A percentile compares a stretch with the other conserved stretches of the same genome.
phyloP scores from a whole-genome alignment of 2,797 vertebrate genomes.

The Coendou prehensilis region DNA sequence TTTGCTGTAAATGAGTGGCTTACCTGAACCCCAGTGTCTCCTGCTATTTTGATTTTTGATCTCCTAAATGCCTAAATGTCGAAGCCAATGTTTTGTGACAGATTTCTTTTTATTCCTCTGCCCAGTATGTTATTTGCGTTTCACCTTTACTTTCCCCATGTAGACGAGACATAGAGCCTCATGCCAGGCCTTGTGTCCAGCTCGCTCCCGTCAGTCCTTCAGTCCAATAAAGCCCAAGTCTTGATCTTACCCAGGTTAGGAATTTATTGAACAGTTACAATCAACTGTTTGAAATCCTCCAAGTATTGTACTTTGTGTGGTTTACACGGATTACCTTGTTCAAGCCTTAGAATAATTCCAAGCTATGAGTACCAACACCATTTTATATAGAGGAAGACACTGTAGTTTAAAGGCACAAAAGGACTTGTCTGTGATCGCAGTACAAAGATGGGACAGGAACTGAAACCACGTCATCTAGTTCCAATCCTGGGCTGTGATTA shows the following conservation, averaged over 20 bases:
- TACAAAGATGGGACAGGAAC: neutral
- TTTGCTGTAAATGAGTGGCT: neutral
- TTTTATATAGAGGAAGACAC: constrained; percentile 58
- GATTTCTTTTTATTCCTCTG: neutral
- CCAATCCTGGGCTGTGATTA: neutral
- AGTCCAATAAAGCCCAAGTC: neutral
- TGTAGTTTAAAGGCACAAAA: neutral
- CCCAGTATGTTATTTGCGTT: neutral
- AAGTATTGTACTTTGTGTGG: neutral
- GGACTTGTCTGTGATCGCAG: neutral
- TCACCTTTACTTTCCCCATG: neutral
- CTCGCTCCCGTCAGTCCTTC: neutral
- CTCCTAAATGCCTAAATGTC: neutral
- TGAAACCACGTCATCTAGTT: neutral
- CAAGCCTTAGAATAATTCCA: neutral
- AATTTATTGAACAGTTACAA: constrained; percentile 44
- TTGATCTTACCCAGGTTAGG: neutral
- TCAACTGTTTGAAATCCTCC: constrained; percentile 27
- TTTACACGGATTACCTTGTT: constrained; percentile 27
- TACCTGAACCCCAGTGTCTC: neutral
- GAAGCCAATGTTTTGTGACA: neutral
- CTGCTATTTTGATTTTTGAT: neutral
- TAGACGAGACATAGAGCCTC: neutral
- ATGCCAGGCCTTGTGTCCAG: neutral
- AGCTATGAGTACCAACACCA: neutral